Evolutionary conservation across 2,113 vertebrate species (phyloP), one percentile per base, ranked within the genome.

Genomic region (Anthoscopus minutus): DNA sequence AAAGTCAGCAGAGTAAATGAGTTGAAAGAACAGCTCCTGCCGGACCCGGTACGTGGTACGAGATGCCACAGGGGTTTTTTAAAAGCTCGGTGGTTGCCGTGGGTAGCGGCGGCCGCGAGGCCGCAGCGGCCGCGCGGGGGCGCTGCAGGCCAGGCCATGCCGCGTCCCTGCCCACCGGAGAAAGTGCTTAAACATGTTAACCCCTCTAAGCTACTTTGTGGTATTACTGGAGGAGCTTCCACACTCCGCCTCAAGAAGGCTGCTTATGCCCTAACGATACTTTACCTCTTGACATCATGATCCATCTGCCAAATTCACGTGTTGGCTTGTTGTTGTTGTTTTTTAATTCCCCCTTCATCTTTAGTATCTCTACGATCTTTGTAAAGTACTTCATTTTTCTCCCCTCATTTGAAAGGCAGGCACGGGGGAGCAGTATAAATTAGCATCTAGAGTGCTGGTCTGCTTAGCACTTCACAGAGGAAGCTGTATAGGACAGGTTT

Each of bases 141-240:
- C 81, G 81, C 81, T 90, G 88, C 73, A 79, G 88, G 81, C 66
- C 81, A 50, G 73, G 65, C 88, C 64, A 10, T 57, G 88, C 5
- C 19, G 25, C 45, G 45, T 22, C n/a, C 16, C 31, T 0, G 28
- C 0, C 14, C 0, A 0, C 64, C 0, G 10, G 42, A 6, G 28
- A 4, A 31, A 8, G 58, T 1, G 0, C 6, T 28, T 3, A 13
- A 33, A 15, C 24, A 66, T 7, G 0, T 15, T 9, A 33, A 6
- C 45, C 15, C 6, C n/a, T 18, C 38, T 53, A 10, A 70, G 56
- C 86, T 11, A 0, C 94, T 38, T 13, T 2, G 50, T 1, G 25
- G 0, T 20, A 1, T 6, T 30, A 2, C 25, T 1, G 0, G 70
- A 57, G 28, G 2, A 30, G 40, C 74, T 58, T 21, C 42, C 50